Base-by-base conservation (phyloP, 2,797 vertebrate genomes). In the Fistularia tabacaria region DNA sequence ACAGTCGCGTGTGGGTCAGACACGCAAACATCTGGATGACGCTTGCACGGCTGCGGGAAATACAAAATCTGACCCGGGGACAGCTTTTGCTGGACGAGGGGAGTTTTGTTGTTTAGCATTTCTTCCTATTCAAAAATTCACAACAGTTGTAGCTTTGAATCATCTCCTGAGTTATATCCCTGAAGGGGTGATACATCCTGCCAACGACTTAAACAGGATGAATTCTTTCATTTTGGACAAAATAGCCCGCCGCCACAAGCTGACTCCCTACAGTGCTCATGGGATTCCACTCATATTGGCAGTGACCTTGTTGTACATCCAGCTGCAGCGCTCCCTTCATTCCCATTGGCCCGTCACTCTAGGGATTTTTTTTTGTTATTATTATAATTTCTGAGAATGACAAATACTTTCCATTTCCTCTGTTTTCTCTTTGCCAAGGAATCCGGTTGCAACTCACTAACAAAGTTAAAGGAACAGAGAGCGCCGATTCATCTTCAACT, bases 261-360 rank as follows among this genome's bases (percentile, higher is more conserved):
- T 59, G 46, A 58, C 55, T 44, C 63, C 46, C 51, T 40, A 46
- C 40, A 11, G 50, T 38, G 67, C 73, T 72, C 6, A 6, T 49
- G 70, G 62, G 66, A 77, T 55, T 63, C 43, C 56, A 41, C 13
- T 66, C 56, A 48, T 57, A 14, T 58, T 36, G 0, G 41, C 59
- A 49, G 60, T 77, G 79, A 78, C 77, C 79, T 69, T 9, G 6
- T 74, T 79, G 69, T 50, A 58, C 54, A 40, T 68, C 64, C 79
- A 77, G 76, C 73, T 80, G 76, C 69, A 72, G 68, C 66, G 54
- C 59, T 71, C 40, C 9, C 14, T 49, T 64, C 40, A 25, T 38
- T 71, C 66, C 64, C 66, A 42, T 36, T 37, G 42, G 60, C 54
- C 38, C 1, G n/a, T 46, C 49, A 59, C 69, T 70, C 55, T 6